phyloP scores from a whole-genome alignment of 2,888 invertebrate species.

The Beris morrisii region DNA sequence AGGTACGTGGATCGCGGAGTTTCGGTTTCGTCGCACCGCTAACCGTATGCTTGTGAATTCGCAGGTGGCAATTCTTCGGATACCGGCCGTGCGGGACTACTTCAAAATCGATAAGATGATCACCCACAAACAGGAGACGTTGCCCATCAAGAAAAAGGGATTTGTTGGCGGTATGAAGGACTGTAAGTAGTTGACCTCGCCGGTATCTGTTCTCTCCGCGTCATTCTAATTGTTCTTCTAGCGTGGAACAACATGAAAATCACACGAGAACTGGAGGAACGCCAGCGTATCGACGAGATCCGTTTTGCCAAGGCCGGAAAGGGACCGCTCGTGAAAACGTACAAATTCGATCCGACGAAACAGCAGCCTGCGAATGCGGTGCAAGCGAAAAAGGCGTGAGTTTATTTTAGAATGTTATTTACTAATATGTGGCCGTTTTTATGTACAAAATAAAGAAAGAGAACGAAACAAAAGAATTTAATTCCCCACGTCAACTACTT shows the following conservation, averaged over 20 bases:
- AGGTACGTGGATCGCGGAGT: slow-evolving; percentile 54
- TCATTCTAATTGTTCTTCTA: slow-evolving; percentile 49
- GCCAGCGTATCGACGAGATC: slow-evolving; percentile 73
- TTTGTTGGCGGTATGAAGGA: slow-evolving; percentile 79
- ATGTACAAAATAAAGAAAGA: slow-evolving; percentile 39
- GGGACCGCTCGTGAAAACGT: slow-evolving; percentile 86
- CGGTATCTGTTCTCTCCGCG: background rate
- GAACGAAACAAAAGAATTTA: background rate
- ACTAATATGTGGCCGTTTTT: slow-evolving; percentile 30
- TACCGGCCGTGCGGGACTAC: slow-evolving; percentile 71
- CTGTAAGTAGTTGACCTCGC: slow-evolving; percentile 60
- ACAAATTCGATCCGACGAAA: slow-evolving; percentile 79
- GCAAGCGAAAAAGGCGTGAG: slow-evolving; percentile 58
- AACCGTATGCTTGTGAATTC: background rate
- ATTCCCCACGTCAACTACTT: background rate
- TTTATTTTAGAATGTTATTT: slow-evolving; percentile 32
- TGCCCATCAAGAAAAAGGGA: slow-evolving; percentile 73
- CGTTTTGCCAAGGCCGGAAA: slow-evolving; percentile 82
- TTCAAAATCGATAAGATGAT: slow-evolving; percentile 73
- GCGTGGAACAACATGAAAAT: slow-evolving; percentile 84
- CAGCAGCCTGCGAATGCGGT: slow-evolving; percentile 54
- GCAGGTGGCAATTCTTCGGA: slow-evolving; percentile 69
- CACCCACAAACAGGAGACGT: slow-evolving; percentile 60
- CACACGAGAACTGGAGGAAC: slow-evolving; percentile 73
- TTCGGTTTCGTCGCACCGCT: too few species aligned